phyloP scores from a whole-genome alignment of 1,140 invertebrate species.

The Zaprionus taronus region DNA sequence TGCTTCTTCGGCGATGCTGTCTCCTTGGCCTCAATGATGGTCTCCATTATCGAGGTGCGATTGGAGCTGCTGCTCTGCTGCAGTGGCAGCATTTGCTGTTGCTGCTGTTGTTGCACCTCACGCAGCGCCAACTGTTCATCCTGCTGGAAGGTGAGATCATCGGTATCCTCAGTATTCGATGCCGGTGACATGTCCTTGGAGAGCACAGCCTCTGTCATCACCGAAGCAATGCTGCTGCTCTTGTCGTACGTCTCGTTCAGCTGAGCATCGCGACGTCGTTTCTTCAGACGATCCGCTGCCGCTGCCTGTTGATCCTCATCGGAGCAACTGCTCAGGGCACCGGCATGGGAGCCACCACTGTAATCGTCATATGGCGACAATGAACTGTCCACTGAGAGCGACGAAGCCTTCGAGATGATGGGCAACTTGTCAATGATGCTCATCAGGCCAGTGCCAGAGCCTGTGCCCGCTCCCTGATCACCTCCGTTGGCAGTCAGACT shows the following conservation, averaged over 20 bases:
- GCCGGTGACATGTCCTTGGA: conserved; percentile 81
- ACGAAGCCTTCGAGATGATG: conserved; percentile 80
- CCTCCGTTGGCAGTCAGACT: conserved; percentile 86
- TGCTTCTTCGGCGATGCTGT: conserved; percentile 80
- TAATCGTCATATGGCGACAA: conserved; percentile 80
- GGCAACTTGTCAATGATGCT: conserved; percentile 83
- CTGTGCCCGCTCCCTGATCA: conserved; percentile 27
- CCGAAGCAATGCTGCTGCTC: conserved; percentile 78
- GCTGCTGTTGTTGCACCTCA: conserved; percentile 54
- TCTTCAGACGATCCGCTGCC: conserved; percentile 54
- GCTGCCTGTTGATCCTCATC: conserved; percentile 66
- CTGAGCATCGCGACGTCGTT: conserved; percentile 72
- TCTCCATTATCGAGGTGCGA: conserved; percentile 80
- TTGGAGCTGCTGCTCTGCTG: conserved; percentile 62
- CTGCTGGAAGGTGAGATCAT: conserved; percentile 83
- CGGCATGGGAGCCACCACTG: conserved; percentile 75
- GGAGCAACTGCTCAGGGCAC: conserved; percentile 73
- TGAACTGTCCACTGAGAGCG: conserved; percentile 76
- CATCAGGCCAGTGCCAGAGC: conserved; percentile 65
- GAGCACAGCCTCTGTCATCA: conserved; percentile 73
- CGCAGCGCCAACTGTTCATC: conserved; percentile 72
- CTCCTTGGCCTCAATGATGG: conserved; percentile 83
- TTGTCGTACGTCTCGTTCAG: conserved; percentile 84
- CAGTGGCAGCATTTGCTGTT: conserved; percentile 20
- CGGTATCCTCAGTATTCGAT: conserved; percentile 78